Percentiles rank a stretch among this genome's conserved stretches.
phyloP scores from a whole-genome alignment of 2,113 vertebrate genomes.

The Larimichthys polyactis region DNA sequence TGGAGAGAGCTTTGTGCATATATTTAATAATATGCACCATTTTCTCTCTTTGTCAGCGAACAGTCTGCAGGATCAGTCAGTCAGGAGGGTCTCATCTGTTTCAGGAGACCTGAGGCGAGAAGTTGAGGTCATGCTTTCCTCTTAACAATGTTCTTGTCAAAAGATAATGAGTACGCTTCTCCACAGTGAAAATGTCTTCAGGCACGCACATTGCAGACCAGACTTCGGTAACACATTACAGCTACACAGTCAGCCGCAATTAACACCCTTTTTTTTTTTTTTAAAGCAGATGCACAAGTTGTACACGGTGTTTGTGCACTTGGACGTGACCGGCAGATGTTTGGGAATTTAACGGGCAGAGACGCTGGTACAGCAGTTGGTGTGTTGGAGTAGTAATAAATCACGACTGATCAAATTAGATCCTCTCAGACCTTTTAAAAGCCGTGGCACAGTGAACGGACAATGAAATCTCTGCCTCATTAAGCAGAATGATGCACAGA shows the following conservation, averaged over 20 bases:
- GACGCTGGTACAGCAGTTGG: slow-evolving; percentile 24
- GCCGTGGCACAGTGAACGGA: neutral
- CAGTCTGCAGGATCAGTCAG: neutral
- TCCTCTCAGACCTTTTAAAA: slow-evolving; percentile 21
- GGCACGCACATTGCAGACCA: slow-evolving; percentile 33
- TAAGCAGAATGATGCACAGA: neutral
- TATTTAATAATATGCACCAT: neutral
- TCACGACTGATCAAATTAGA: slow-evolving; percentile 38
- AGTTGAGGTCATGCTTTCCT: slow-evolving; percentile 34
- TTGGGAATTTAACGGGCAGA: slow-evolving; percentile 28
- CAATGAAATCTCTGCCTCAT: slow-evolving; percentile 6
- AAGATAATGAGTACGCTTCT: slow-evolving; percentile 56
- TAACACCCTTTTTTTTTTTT: neutral
- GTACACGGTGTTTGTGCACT: neutral
- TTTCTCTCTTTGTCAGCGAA: slow-evolving; percentile 8
- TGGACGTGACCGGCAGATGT: slow-evolving; percentile 45
- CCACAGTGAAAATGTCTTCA: slow-evolving; percentile 38
- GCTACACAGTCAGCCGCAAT: slow-evolving; percentile 33
- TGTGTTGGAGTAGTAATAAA: slow-evolving; percentile 40
- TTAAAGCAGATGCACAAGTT: slow-evolving; percentile 13
- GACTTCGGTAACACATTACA: slow-evolving; percentile 29
- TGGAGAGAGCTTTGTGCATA: too few species aligned
- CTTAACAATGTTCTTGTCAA: slow-evolving; percentile 46
- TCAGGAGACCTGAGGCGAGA: slow-evolving; percentile 28
- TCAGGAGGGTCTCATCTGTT: neutral